Conservation (phyloP, 2,113 vertebrate species). For the Leuciscus idus region DNA sequence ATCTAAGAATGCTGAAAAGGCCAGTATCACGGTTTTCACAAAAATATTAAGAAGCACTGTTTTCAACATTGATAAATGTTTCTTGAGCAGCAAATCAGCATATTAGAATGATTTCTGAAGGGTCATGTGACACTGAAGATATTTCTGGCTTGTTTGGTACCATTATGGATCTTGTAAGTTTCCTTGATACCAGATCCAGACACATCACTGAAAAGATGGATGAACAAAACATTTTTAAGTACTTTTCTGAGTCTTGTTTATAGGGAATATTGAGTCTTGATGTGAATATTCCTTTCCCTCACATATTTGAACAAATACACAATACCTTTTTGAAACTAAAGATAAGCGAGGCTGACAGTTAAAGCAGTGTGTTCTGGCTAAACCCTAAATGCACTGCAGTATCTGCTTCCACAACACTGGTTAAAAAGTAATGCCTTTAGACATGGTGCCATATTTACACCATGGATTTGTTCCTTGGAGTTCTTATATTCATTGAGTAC, state of each 20-base stretch:
- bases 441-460: slow-evolving; percentile 12
- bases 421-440: slow-evolving; percentile 3
- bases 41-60: too few species aligned
- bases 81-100: too few species aligned
- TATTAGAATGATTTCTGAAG: too few species aligned
- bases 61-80: too few species aligned
- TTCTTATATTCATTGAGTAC: neutral
- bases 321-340: neutral
- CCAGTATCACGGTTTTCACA: too few species aligned
- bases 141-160: neutral
- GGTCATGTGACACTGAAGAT: too few species aligned
- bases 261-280: neutral
- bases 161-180: neutral
- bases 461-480: neutral
- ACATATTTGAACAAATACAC: neutral
- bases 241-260: neutral
- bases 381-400: neutral
- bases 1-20: too few species aligned
- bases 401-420: neutral
- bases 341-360: neutral
- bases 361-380: neutral
- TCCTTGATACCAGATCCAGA: neutral
- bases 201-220: neutral
- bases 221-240: neutral
- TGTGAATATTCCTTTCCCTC: neutral